Base-by-base conservation (phyloP, 1,140 invertebrate species). In the Caenorhabditis remanei region DNA sequence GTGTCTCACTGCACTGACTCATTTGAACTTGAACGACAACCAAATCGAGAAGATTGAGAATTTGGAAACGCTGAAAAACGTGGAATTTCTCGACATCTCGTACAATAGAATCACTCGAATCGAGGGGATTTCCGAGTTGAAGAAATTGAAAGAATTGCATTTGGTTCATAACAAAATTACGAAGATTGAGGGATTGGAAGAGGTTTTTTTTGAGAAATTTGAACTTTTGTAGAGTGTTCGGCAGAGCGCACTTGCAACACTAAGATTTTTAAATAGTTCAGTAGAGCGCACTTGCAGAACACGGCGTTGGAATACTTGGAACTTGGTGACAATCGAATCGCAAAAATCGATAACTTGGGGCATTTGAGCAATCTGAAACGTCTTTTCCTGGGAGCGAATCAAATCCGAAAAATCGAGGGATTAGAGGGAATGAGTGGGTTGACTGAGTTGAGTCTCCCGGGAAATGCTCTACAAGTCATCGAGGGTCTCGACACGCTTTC, bases 321-420 rank as follows among this genome's bases (percentile, higher is more conserved):
- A 93, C 93, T 99, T 48, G 98, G 98, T 0, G 96, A 98, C 90
- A 99, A 99, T 93, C 96, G 95, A 93, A 96, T 99, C 89, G 94
- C 40, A 56, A 91, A 89, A 83, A 92, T 91, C 40, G 89, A 91
- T 19, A 82, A 82, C 6, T 55, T 91, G n/a, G 88, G 90, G 6
- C 85, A 84, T 9, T 56, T 88, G 24, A 63, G 93, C 4, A 79
- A 90, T 1, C 55, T 98, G 41, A 95, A 94, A 32, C 95, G 95
- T 90, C 93, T 98, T 1, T 98, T 95, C 93, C 93, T 99, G 67
- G 97, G 98, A 0, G 99, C 99, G 93, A 99, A 99, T 93, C 99
- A 99, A 94, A 97, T 99, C 84, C 94, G 94, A 0, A 96, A 96
- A 93, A 95, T 99, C 63, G 94, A 97, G 92, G 50, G 40, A 32